These are phyloP conservation scores for Paramormyrops hopkinsi DNA, from an alignment of 2,797 vertebrate genomes.

Conservation along the genomic window DNA sequence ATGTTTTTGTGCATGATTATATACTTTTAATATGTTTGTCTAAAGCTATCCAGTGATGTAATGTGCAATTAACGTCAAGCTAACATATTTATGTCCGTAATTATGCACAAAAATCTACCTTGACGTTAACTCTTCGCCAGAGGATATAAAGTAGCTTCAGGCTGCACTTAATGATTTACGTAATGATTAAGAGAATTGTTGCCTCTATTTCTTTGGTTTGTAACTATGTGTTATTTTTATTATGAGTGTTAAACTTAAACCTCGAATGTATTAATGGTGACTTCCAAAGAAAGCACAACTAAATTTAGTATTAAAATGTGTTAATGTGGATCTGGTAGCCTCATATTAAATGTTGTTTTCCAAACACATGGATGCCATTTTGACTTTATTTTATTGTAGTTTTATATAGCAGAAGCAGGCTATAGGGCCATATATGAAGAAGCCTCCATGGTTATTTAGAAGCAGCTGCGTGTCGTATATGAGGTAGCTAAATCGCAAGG, in stretches of 20 bases:
- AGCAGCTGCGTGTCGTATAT: neutral
- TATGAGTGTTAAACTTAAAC: neutral
- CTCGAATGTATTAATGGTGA: neutral
- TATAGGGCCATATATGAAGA: neutral
- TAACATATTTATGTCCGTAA: conserved; percentile 12
- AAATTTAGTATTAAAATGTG: neutral
- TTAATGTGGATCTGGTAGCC: neutral
- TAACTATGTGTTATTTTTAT: neutral
- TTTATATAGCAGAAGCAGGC: neutral
- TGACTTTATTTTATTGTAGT: neutral
- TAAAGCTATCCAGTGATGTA: neutral
- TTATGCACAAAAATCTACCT: conserved; percentile 5
- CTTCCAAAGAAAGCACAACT: neutral
- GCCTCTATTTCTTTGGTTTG: neutral
- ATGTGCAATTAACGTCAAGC: conserved; percentile 14
- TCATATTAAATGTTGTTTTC: neutral
- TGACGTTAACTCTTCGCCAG: neutral
- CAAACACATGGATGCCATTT: neutral
- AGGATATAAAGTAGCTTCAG: neutral
- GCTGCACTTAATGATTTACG: neutral
- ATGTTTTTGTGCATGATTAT: conserved; percentile 3
- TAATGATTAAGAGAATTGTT: neutral
- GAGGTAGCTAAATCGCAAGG: neutral
- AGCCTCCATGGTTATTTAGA: neutral
- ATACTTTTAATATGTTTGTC: conserved; percentile 19